These are phyloP conservation scores for Lophius americanus DNA, from an alignment of 2,797 vertebrate species.

Conservation along the genomic window DNA sequence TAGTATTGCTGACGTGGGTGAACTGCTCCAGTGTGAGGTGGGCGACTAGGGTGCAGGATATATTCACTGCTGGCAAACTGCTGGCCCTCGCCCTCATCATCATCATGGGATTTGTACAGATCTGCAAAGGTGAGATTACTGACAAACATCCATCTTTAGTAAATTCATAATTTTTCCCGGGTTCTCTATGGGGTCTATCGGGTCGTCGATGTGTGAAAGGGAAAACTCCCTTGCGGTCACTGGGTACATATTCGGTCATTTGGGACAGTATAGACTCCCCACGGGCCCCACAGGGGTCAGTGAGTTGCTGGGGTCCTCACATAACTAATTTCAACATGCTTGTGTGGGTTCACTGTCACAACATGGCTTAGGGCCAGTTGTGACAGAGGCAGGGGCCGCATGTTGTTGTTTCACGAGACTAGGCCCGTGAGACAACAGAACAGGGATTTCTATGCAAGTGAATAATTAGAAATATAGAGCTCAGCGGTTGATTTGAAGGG, in stretches of 20 bases:
- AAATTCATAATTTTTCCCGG: too few species aligned
- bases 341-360: conserved; percentile 62
- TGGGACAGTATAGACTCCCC: conserved; percentile 8
- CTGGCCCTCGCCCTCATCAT: conserved; percentile 92
- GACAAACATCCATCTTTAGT: neutral
- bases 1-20: conserved; percentile 92
- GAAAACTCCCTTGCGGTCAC: conserved; percentile 29
- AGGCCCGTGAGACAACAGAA: conserved; percentile 39
- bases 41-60: conserved; percentile 93
- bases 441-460: conserved; percentile 9
- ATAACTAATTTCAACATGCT: conserved; percentile 57
- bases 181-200: too few species aligned
- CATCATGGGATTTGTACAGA: conserved; percentile 92
- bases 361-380: conserved; percentile 62
- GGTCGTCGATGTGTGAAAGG: conserved; percentile 1
- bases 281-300: conserved; percentile 46
- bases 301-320: conserved; percentile 62
- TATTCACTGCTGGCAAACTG: conserved; percentile 94
- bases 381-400: conserved; percentile 55
- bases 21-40: conserved; percentile 93
- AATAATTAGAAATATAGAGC: conserved; percentile 43
- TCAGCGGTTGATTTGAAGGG: conserved; percentile 17
- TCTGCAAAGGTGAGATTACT: conserved; percentile 88
- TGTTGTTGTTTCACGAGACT: neutral
- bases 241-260: conserved; percentile 23